Base-by-base conservation (phyloP, 2,888 invertebrate genomes). In the Ectemnius continuus region DNA sequence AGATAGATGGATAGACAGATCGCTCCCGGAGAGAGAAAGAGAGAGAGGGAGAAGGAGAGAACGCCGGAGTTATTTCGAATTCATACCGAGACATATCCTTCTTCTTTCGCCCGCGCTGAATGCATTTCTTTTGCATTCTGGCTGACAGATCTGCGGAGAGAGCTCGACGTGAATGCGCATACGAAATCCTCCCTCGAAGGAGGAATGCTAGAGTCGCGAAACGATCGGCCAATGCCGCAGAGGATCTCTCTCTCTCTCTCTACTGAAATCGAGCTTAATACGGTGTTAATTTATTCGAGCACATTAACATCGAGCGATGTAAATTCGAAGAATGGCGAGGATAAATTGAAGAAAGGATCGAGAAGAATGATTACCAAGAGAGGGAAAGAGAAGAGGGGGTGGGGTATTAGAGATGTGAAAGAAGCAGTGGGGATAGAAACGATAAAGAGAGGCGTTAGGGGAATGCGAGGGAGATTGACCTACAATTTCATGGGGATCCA, bases 401-500 rank as follows among this genome's bases (percentile, higher is more conserved):
- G n/a, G n/a, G n/a, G n/a, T n/a, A n/a, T n/a, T n/a, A n/a, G n/a
- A n/a, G n/a, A n/a, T 23, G 47, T 11, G 47, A 47, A 47, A 47
- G 47, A 14, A 6, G 4, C 11, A 47, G 47, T 4, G 2, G 47
- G n/a, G 47, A n/a, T 2, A 47, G 3, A n/a, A n/a, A 47, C 13
- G n/a, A 47, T 14, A 47, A 47, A 11, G 47, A 47, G 47, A 47
- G 8, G 16, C 68, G 57, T 45, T 26, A 60, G 67, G 56, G 61
- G 59, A 67, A 59, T 62, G 63, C 56, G 60, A 71, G 60, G 64
- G 61, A 78, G 80, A 76, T 78, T 62, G 70, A 83, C 80, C 60
- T 80, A 83, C 80, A 77, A 82, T 75, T 80, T 83, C 77, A 72
- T 72, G 80, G 74, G 64, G 36, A 77, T 83, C 77, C 79, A 75